A percentile compares a stretch with the other conserved stretches of the same genome.
phyloP scores from a whole-genome alignment of 1,140 invertebrate genomes.

The Drosophila murphyi region DNA sequence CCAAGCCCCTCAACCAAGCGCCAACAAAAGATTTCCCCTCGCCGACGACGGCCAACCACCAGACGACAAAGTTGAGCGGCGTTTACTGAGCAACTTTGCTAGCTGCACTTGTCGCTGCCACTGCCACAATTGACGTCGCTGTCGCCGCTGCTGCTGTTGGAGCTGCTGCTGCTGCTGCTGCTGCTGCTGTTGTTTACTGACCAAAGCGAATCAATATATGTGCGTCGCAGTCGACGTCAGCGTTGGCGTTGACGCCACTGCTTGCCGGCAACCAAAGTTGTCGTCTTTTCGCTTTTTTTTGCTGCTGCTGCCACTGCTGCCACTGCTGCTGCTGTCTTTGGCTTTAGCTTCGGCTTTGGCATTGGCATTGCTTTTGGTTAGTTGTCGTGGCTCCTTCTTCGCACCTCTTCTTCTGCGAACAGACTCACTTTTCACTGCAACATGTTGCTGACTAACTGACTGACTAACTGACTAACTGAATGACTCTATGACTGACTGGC shows the following conservation, averaged over 20 bases:
- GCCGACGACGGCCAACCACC: not conserved
- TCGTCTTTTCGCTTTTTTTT: conserved; percentile 74
- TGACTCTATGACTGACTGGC: conserved; percentile 6
- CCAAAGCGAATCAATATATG: conserved; percentile 75
- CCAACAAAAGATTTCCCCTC: not conserved
- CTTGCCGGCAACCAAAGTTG: conserved; percentile 57
- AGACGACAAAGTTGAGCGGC: conserved; percentile 9
- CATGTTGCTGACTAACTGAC: conserved; percentile 51
- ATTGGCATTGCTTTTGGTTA: conserved; percentile 24
- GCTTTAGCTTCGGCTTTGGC: conserved; percentile 16
- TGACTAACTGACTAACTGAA: conserved; percentile 25
- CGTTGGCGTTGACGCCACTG: conserved; percentile 22
- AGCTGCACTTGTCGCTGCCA: conserved; percentile 63
- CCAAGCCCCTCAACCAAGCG: conserved; percentile 5
- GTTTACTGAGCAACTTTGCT: conserved; percentile 40
- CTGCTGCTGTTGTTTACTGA: conserved; percentile 11
- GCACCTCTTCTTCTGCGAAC: conserved; percentile 19
- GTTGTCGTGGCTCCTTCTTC: conserved; percentile 6
- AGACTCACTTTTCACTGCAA: conserved; percentile 77
- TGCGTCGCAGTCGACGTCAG: conserved; percentile 42
- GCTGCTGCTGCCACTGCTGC: conserved; percentile 25
- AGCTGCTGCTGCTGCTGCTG: not conserved
- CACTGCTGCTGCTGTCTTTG: conserved; percentile 17
- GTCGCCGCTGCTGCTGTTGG: conserved; percentile 20
- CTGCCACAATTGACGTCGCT: conserved; percentile 2